Evolutionary conservation across 2,113 vertebrate genomes (phyloP), one percentile per base, ranked within the genome.

Genomic region (Thryonomys swinderianus): DNA sequence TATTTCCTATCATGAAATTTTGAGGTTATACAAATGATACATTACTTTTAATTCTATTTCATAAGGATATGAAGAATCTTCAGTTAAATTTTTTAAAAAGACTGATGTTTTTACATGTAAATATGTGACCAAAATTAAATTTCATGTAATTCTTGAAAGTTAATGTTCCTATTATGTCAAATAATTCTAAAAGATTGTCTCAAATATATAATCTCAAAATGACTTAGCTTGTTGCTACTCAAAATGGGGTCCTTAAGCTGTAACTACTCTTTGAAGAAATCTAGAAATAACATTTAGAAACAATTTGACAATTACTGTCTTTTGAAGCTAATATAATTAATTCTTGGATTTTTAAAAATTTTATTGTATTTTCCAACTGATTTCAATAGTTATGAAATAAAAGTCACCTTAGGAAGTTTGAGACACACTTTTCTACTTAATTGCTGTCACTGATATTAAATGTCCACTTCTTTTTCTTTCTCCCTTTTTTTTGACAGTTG

Each of bases 91-190:
- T 78, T 62, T 53, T 16, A n/a, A 62, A 64, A 94, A 81, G 69
- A 40, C 67, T 71, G 16, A 37, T 20, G 37, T 9, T 51, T 71
- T 71, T 40, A 73, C 59, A 66, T 61, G 18, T 57, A 62, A 61
- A 69, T 73, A 91, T 69, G 69, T 86, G 83, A 83, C 40, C 40
- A 64, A 78, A 95, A 64, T 88, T 85, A 86, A 93, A 80, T 94
- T 78, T 21, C 16, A 27, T 88, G 30, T 18, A 76, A 12, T 74
- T 95, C 66, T 88, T 90, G 45, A 30, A 90, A 13, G 34, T 48
- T 94, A 78, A 53, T 88, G 14, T 80, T 90, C 30, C 17, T 90
- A 10, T 40, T 84, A n/a, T 90, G n/a, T 69, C n/a, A 69, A 66
- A 83, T 85, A 92, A 62, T 96, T 87, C 23, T 90, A 55, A 87